Conservation (phyloP, 1,140 invertebrate genomes). For the Zaprionus tsacasi region DNA sequence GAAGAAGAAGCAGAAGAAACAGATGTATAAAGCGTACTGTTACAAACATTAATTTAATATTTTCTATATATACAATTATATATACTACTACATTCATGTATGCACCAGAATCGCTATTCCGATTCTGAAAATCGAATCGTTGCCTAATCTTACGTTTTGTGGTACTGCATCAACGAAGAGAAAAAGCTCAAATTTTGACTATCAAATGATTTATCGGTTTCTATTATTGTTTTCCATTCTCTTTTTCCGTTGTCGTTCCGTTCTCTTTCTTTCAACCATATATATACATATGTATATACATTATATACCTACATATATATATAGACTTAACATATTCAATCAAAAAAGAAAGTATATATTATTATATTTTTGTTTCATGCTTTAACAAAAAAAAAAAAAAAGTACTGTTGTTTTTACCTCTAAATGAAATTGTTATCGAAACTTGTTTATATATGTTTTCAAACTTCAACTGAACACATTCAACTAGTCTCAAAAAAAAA, state of each 20-base stretch:
- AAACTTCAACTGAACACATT: slow-evolving; percentile 75
- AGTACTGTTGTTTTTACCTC: slow-evolving; percentile 36
- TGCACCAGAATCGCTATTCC: slow-evolving; percentile 37
- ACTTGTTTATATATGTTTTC: slow-evolving; percentile 58
- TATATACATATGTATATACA: slow-evolving; percentile 48
- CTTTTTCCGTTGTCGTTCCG: slow-evolving; percentile 9
- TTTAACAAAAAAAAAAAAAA: slow-evolving; percentile 30
- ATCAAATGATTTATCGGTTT: slow-evolving; percentile 50
- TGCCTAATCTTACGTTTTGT: slow-evolving; percentile 54
- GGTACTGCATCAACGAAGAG: slow-evolving; percentile 83
- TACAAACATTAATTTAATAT: slow-evolving; percentile 10
- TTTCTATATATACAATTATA: slow-evolving; percentile 11
- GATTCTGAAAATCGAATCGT: slow-evolving; percentile 11
- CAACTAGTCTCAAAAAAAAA: slow-evolving; percentile 68
- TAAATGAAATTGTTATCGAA: slow-evolving; percentile 53
- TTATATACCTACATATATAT: slow-evolving; percentile 31
- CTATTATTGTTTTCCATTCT: not conserved
- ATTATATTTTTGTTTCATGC: slow-evolving; percentile 39
- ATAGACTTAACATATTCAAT: slow-evolving; percentile 34
- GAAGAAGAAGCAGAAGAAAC: slow-evolving; percentile 6
- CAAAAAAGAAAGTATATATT: slow-evolving; percentile 26
- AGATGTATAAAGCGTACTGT: slow-evolving; percentile 31
- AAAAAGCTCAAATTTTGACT: slow-evolving; percentile 82
- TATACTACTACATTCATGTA: slow-evolving; percentile 12
- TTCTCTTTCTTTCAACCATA: slow-evolving; percentile 24